Evolutionary conservation across 2,888 invertebrate species (phyloP), one percentile per base, ranked within the genome.

Genomic region (Orthosia cruda): DNA sequence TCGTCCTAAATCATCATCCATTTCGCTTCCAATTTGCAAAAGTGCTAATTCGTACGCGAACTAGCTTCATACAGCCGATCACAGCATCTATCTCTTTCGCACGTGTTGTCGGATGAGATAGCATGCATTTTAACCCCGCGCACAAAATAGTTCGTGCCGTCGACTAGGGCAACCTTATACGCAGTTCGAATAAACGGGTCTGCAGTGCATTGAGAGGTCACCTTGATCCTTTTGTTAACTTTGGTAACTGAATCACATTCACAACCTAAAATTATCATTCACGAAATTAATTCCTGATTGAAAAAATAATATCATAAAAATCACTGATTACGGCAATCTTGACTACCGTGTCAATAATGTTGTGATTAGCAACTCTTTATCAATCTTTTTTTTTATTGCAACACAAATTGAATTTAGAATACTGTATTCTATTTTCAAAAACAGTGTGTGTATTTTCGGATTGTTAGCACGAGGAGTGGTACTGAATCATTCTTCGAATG

Each of bases 361-460:
- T 71, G 20, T 63, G 26, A 80, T 72, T 80, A 68, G 58, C 64
- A 62, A 55, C 58, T 63, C 50, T 20, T 62, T 45, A 23, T 0
- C n/a, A 13, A n/a, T 2, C 15, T 45, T 71, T n/a, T 71, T n/a
- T 75, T 23, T 59, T 32, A 20, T 13, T 1, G 12, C 40, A 32
- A 16, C 50, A 20, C 15, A 9, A 12, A 23, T 52, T 45, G 58
- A 64, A 47, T 63, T 57, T 20, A 13, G 77, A 69, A 84, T 61
- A 71, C 15, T 77, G 81, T 59, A 62, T 81, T 81, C 67, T 85
- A 85, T 85, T 74, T 77, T 68, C 71, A 78, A 85, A 71, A 50
- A 16, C 85, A 78, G 59, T 81, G 57, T 57, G 74, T 74, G n/a
- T 81, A 74, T 85, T 86, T 85, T 77, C 18, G 66, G 64, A 50